Evolutionary conservation across 2,888 invertebrate genomes (phyloP).

Genomic region (Sycophila texana): DNA sequence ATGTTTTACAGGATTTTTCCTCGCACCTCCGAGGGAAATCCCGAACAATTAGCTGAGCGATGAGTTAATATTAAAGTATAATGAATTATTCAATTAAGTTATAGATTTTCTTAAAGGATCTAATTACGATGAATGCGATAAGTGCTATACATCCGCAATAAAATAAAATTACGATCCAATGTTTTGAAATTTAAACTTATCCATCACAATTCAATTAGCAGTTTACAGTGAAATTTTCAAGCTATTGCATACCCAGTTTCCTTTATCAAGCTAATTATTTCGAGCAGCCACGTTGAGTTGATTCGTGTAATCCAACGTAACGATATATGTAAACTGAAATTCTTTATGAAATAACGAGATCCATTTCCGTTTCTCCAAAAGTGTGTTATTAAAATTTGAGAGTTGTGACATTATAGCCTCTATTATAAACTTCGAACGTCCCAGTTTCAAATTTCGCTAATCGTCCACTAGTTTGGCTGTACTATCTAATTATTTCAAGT

Average conservation of each 20-base stretch:
- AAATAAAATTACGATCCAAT: too few relatives aligned
- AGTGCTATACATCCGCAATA: too few relatives aligned
- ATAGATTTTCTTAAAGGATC: too few relatives aligned
- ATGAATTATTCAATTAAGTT: too few relatives aligned
- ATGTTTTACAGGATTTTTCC: too few relatives aligned
- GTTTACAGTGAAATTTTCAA: constrained; percentile 37
- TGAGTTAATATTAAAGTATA: too few relatives aligned
- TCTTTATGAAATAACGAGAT: constrained; percentile 23
- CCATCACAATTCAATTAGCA: not conserved
- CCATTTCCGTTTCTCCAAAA: constrained; percentile 14
- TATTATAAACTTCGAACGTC: not conserved
- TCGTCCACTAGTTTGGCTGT: not conserved
- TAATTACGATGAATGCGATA: too few relatives aligned
- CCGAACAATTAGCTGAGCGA: too few relatives aligned
- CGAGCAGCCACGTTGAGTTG: constrained; percentile 25
- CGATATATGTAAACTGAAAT: constrained; percentile 13
- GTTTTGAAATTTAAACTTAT: too few relatives aligned
- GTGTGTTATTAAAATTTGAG: constrained; percentile 30
- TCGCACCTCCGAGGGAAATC: too few relatives aligned
- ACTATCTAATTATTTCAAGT: too few relatives aligned
- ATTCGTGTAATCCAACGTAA: constrained; percentile 17
- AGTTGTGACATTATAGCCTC: not conserved
- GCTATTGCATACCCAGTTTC: constrained; percentile 42
- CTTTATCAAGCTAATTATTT: constrained; percentile 41
- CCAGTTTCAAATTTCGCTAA: not conserved